Evolutionary conservation across 2,888 invertebrate species (phyloP).

Genomic region (Drosophila austrosaltans): DNA sequence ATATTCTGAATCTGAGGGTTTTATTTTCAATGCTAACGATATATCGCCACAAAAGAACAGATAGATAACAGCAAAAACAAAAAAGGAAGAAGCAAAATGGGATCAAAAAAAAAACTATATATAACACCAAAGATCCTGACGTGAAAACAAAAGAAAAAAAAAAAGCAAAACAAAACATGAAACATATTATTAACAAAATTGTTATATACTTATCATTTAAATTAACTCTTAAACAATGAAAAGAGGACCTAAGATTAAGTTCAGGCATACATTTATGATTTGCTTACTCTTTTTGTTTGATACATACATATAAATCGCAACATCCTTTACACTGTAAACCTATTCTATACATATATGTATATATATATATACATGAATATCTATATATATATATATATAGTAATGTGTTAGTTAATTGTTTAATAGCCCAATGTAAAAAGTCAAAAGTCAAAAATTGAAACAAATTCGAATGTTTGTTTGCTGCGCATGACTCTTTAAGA

Average conservation of each 20-base stretch:
- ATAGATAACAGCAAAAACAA: neutral
- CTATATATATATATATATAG: neutral
- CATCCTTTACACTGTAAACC: neutral
- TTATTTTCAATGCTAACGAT: neutral
- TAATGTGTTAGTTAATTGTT: slow-evolving; percentile 46
- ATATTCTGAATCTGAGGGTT: neutral
- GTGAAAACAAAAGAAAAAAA: neutral
- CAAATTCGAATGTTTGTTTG: slow-evolving; percentile 14
- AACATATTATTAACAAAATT: slow-evolving; percentile 20
- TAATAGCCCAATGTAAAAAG: slow-evolving; percentile 30
- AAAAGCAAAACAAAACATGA: neutral
- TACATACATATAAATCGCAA: slow-evolving; percentile 1
- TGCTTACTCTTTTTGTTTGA: slow-evolving; percentile 4
- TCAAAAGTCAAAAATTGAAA: slow-evolving; percentile 21
- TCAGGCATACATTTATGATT: neutral
- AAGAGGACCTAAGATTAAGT: slow-evolving; percentile 16
- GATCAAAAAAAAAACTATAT: slow-evolving; percentile 47
- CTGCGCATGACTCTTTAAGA: slow-evolving; percentile 4
- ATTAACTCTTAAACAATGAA: neutral
- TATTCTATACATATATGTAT: neutral
- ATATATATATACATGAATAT: neutral
- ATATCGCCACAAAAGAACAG: slow-evolving; percentile 14
- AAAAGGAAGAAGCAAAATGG: neutral
- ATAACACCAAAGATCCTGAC: slow-evolving; percentile 66
- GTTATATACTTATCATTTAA: slow-evolving; percentile 23